Base-by-base conservation (phyloP, 2,797 vertebrate species). In the Meriones psammophilus region DNA sequence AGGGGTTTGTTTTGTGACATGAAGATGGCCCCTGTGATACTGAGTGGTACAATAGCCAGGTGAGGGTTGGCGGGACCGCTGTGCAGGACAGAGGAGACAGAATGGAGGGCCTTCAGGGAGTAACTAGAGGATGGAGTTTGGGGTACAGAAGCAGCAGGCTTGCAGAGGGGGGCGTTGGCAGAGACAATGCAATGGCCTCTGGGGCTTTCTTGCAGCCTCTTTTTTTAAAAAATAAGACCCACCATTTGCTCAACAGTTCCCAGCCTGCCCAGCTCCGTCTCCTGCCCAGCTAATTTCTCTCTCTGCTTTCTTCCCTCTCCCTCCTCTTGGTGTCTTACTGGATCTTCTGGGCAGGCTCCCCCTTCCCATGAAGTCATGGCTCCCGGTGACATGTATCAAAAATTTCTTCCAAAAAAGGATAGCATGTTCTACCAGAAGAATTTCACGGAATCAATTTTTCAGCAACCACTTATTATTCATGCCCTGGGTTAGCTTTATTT, bases 401-500 rank as follows among this genome's bases (percentile, higher is more conserved):
- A 89, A 71, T 80, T 79, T 68, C 79, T 95, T 94, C 58, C 46
- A 56, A 10, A 28, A 96, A 94, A 90, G 88, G 83, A 66, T 0
- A 24, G 20, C 5, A 0, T 39, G 36, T 77, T 77, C 86, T 30
- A n/a, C 46, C 60, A 68, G 93, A 87, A 84, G 85, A 24, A 74
- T 68, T 42, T 60, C 86, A 33, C 30, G n/a, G 81, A 85, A 18
- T 81, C 18, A 24, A 73, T 54, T 66, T 80, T 77, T 39, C 66
- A 88, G 69, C 28, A 60, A 26, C 8, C 39, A 22, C 88, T 88
- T 50, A 33, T 58, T 69, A 84, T 73, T 88, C 93, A n/a, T 68
- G 68, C 89, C 66, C 74, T n/a, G n/a, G 68, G 80, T 78, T 84
- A 69, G 66, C 81, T 95, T 93, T 89, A 66, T 85, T 92, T 92